phyloP scores from a whole-genome alignment of 2,888 invertebrate species.

The Gryllus longicercus region DNA sequence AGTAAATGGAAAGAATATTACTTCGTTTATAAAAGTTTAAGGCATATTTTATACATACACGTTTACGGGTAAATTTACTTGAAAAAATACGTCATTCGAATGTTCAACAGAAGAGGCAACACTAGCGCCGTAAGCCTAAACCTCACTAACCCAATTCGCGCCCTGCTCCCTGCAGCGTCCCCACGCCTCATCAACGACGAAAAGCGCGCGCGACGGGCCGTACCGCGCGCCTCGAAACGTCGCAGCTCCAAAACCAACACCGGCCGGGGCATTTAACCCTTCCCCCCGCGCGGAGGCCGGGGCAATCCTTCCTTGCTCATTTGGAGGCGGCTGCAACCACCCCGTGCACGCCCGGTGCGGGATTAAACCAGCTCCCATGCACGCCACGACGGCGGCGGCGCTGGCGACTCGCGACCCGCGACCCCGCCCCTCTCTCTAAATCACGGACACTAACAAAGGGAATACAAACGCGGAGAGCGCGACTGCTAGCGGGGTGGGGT shows the following conservation, averaged over 20 bases:
- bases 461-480: background rate
- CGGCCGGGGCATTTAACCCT: background rate
- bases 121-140: too few relatives aligned
- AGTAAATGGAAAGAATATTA: too few relatives aligned
- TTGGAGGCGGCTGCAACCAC: background rate
- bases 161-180: too few relatives aligned
- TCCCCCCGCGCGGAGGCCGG: background rate
- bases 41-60: too few relatives aligned
- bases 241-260: background rate
- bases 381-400: background rate
- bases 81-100: too few relatives aligned
- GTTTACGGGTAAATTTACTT: too few relatives aligned
- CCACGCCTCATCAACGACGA: too few relatives aligned
- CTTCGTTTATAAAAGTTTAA: too few relatives aligned
- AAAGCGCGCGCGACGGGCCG: background rate
- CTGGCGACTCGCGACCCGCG: background rate
- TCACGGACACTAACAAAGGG: conserved; percentile 9
- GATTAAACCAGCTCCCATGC: background rate
- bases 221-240: background rate
- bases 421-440: background rate
- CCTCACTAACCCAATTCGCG: too few relatives aligned
- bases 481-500: background rate
- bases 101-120: too few relatives aligned
- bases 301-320: background rate
- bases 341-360: background rate